Evolutionary conservation across 2,888 invertebrate species (phyloP).

Genomic region (Neoaliturus tenellus): DNA sequence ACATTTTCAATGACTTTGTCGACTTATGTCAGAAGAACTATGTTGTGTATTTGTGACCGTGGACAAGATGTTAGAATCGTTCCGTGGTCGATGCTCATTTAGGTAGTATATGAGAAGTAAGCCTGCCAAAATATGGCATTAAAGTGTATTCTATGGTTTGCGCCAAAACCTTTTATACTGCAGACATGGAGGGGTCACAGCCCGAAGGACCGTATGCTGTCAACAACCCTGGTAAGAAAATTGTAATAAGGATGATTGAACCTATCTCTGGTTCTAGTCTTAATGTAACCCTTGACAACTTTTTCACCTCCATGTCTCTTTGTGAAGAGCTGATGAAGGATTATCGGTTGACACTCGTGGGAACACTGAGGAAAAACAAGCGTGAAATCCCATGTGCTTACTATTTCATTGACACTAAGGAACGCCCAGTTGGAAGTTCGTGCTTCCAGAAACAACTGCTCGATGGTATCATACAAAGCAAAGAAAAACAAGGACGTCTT

Average conservation of each 20-base stretch:
- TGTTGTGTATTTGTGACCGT: neutral
- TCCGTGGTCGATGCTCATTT: neutral
- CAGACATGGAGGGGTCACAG: neutral
- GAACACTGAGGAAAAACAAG: conserved; percentile 28
- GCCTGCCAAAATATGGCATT: conserved; percentile 28
- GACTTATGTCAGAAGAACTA: too few species aligned
- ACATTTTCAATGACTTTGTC: neutral
- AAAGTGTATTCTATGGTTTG: conserved; percentile 18
- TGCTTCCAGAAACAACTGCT: conserved; percentile 16
- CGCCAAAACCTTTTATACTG: neutral
- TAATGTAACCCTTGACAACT: neutral
- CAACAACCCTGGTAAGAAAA: conserved; percentile 12
- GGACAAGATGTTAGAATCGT: conserved; percentile 26
- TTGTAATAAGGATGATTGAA: conserved; percentile 21
- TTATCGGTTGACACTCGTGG: conserved; percentile 8
- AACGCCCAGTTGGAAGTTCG: conserved; percentile 13
- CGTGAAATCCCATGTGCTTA: neutral
- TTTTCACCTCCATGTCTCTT: neutral
- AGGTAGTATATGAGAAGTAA: neutral
- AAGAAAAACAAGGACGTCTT: conserved; percentile 29
- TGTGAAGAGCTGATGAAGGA: neutral
- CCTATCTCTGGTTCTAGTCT: conserved; percentile 20
- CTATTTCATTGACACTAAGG: conserved; percentile 12
- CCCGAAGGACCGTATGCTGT: conserved; percentile 26
- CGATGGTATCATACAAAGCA: conserved; percentile 10